Conservation (phyloP, 2,888 invertebrate species). For the Hybos culiciformis region DNA sequence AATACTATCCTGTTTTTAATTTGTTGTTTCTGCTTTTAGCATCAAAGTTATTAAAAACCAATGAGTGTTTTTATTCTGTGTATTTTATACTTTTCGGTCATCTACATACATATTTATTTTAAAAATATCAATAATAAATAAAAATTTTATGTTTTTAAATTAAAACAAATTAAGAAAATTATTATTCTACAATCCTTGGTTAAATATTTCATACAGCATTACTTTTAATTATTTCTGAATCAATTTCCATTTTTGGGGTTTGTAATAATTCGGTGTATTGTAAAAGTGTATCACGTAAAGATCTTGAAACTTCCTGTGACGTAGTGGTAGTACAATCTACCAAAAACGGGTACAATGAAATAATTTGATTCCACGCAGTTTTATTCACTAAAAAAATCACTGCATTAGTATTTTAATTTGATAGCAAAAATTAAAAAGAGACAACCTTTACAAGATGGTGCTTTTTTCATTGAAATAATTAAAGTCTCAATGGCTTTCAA, state of each 20-base stretch:
- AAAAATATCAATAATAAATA: too few species aligned
- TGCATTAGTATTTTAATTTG: background rate
- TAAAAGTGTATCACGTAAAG: conserved; percentile 69
- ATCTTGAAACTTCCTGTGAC: conserved; percentile 64
- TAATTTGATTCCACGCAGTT: conserved; percentile 85
- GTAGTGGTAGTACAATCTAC: conserved; percentile 75
- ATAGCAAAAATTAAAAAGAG: background rate
- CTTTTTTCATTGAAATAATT: conserved; percentile 82
- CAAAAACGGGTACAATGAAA: conserved; percentile 76
- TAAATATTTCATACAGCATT: too few species aligned
- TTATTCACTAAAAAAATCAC: conserved; percentile 53
- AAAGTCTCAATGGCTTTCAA: conserved; percentile 87
- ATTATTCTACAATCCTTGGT: too few species aligned
- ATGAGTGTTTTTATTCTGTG: too few species aligned
- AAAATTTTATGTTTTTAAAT: too few species aligned
- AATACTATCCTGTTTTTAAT: too few species aligned
- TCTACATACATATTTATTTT: too few species aligned
- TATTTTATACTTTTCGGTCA: too few species aligned
- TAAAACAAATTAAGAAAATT: too few species aligned
- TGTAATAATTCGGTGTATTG: conserved; percentile 74
- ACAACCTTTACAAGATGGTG: conserved; percentile 70
- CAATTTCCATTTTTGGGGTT: conserved; percentile 39
- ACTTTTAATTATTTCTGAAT: conserved; percentile 2
- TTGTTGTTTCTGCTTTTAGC: too few species aligned
- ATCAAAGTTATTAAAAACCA: too few species aligned